Percentiles rank a stretch among this genome's conserved stretches.
Conservation (phyloP, 2,797 vertebrate genomes). For the Pantherophis alleghaniensis region DNA sequence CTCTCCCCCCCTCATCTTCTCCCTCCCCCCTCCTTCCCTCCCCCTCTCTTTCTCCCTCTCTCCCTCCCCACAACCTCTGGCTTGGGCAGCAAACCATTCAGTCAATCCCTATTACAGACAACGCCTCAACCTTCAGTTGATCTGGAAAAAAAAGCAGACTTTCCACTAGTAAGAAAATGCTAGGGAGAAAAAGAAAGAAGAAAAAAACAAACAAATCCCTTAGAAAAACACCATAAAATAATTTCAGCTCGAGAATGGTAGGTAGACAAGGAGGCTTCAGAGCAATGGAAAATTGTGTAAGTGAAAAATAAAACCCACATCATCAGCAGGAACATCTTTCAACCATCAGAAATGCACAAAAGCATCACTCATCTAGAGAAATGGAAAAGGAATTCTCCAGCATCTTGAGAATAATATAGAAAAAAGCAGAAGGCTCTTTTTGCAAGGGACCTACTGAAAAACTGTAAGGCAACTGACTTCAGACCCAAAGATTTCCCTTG, state of each 20-base stretch:
- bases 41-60: too few species aligned
- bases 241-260: neutral
- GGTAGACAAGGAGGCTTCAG: neutral
- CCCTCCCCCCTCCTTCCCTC: too few species aligned
- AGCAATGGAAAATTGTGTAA: neutral
- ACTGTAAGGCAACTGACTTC: neutral
- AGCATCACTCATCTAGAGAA: neutral
- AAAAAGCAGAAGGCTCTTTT: neutral
- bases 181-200: neutral
- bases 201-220: neutral
- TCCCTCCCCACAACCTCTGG: neutral
- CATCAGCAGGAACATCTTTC: neutral
- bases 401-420: neutral
- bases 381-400: neutral
- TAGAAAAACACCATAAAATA: neutral
- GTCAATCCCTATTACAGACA: neutral
- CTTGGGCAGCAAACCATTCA: neutral
- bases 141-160: neutral
- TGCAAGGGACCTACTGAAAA: neutral
- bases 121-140: neutral
- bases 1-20: neutral
- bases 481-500: neutral
- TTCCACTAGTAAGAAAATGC: neutral
- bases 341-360: neutral
- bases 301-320: neutral